Base-by-base conservation (phyloP, 2,888 invertebrate species). In the Cordilura impudica region DNA sequence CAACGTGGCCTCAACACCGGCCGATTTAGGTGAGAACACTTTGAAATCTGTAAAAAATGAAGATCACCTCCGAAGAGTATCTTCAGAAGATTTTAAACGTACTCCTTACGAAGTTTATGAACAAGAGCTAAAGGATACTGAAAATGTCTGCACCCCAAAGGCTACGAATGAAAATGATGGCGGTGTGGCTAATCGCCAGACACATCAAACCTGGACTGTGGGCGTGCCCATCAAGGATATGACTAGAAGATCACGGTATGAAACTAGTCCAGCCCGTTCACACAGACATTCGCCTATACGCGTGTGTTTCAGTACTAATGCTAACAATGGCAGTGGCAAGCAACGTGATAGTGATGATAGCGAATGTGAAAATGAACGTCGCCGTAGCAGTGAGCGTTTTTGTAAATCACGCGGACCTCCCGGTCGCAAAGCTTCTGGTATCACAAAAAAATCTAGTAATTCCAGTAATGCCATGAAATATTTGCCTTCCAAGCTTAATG, bases 371-470 rank as follows among this genome's bases (percentile, higher is more conserved):
- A 92, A 93, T 70, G 94, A 94, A 84, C 90, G 91, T 65, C 88
- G 93, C 10, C 90, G 94, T 81, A 92, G 92, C 82, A 92, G 91
- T 83, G 94, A 94, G 85, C 90, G 93, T 63, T 92, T 94, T 87
- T 91, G 94, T 82, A 91, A 93, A 79, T 91, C 93, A 2, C 89
- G 93, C 12, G 91, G 91, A 12, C 91, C 92, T 3, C 91, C 92
- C 54, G 92, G 91, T 18, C 91, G 92, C 45, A 90, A 90, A 69
- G 84, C 86, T 18, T 85, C 88, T 2, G 88, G 89, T 1, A 85
- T 89, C 4, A 86, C 85, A 60, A 90, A 89, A 73, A 90, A 89
- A 78, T 84, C 84, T 16, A 75, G 71, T 21, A 73, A 82, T 29
- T 78, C 83, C 47, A 84, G 84, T 45, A 85, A 84, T 53, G 83